Base-by-base conservation (phyloP, 2,888 invertebrate species). In the Zaprionus lineosus region DNA sequence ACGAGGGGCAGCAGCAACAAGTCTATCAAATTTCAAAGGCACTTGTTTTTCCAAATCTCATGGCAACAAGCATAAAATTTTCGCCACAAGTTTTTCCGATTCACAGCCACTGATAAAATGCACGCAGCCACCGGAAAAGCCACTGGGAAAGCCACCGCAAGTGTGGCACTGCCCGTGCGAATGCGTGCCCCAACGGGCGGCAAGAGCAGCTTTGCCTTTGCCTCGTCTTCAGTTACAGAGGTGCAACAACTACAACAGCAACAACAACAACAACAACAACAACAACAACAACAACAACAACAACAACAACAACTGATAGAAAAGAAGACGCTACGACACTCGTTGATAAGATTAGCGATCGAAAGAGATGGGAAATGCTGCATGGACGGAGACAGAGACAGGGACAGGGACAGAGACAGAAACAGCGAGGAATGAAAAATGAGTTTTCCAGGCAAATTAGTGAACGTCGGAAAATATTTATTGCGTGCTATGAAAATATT, bases 1-100 rank as follows among this genome's bases (percentile, higher is more conserved):
- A 39, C 37, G 60, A 29, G 43, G 29, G 7, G 31, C 15, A 15
- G 46, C 29, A 29, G 55, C 50, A 66, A 70, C 71, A 58, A 62
- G 71, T 83, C 74, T 79, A 79, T 79, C 78, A 79, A 83, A 79
- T 79, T 79, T 83, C 78, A 68, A 60, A 71, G 68, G 60, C 76
- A 76, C 79, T 74, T 79, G 74, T 56, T 67, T 56, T 56, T 34
- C 71, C 53, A 52, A 51, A 44, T 61, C 53, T 31, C 59, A 59
- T 43, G 39, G 19, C 26, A 36, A 24, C 12, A 8, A 24, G 19
- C 50, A 7, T 68, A 73, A 33, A n/a, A 67, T 57, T 52, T 62
- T 47, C 46, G 50, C 61, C 34, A 47, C 68, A 55, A 63, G 53
- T 44, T 69, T 65, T 55, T 28, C 39, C 55, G 77, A 76, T 81